Conservation (phyloP, 2,113 vertebrate genomes). For the Anas platyrhynchos region DNA sequence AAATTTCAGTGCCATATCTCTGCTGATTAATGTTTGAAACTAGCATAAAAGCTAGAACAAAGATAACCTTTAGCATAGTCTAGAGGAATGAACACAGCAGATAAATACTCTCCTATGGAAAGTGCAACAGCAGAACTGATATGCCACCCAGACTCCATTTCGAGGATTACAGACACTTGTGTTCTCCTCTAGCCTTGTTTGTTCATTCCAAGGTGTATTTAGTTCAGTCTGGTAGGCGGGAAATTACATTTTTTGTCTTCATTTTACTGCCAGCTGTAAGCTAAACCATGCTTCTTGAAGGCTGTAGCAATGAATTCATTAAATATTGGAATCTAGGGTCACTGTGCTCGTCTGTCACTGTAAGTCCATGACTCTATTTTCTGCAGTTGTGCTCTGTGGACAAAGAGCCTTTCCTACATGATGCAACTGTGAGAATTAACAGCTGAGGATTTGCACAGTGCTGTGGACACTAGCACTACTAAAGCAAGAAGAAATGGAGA, state of each 20-base stretch:
- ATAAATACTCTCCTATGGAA: neutral
- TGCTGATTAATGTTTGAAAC: slow-evolving; percentile 55
- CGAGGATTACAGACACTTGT: neutral
- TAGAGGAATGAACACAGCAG: neutral
- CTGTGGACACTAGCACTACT: neutral
- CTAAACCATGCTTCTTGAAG: neutral
- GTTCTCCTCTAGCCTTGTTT: neutral
- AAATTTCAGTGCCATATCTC: slow-evolving; percentile 4
- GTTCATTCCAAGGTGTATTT: slow-evolving; percentile 6
- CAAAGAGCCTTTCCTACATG: neutral
- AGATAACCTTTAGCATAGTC: slow-evolving; percentile 17
- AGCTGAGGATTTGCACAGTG: neutral
- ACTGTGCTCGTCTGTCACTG: neutral
- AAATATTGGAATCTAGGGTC: neutral
- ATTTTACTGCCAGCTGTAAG: neutral
- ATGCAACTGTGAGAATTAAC: neutral
- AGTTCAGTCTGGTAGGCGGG: slow-evolving; percentile 16
- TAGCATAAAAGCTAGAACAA: neutral
- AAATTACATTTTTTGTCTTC: slow-evolving; percentile 47
- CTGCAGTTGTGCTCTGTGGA: neutral
- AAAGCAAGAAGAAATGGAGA: neutral
- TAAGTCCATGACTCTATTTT: neutral
- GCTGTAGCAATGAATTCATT: neutral
- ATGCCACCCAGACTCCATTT: neutral
- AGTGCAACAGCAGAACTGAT: neutral